These are phyloP conservation scores for Hippocampus mohnikei DNA, from an alignment of 2,113 vertebrate genomes.

Conservation along the genomic window DNA sequence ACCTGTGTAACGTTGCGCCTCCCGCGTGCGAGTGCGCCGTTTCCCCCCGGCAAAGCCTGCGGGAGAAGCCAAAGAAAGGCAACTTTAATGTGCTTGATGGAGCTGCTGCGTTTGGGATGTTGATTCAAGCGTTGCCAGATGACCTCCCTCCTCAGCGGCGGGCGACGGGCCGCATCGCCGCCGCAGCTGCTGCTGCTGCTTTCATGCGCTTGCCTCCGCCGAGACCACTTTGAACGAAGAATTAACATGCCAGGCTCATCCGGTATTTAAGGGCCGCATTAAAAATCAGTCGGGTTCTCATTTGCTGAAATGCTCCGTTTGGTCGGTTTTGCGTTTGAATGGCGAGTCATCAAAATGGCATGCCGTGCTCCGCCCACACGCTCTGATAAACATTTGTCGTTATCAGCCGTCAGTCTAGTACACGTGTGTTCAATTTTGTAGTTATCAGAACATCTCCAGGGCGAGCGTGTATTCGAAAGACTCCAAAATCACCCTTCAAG, in stretches of 20 bases:
- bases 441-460: neutral
- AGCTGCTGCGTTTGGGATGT: constrained; percentile 67
- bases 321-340: neutral
- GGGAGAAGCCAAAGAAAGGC: constrained; percentile 24
- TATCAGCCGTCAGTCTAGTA: neutral
- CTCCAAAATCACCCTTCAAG: too few species aligned
- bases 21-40: constrained; percentile 9
- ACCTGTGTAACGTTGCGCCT: constrained; percentile 4
- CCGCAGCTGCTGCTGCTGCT: constrained; percentile 62
- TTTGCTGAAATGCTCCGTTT: neutral
- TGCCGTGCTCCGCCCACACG: neutral
- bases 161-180: constrained; percentile 13
- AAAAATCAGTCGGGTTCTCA: neutral
- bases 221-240: constrained; percentile 58
- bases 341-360: too few species aligned
- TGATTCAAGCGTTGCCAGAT: constrained; percentile 69
- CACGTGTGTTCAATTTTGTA: neutral
- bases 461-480: neutral
- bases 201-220: constrained; percentile 59
- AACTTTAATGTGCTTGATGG: constrained; percentile 58
- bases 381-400: neutral
- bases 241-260: constrained; percentile 52
- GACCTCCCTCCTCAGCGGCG: constrained; percentile 59
- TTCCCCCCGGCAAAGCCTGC: neutral
- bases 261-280: neutral